Conservation (phyloP, 2,797 vertebrate genomes). For the Cyprinodon diabolis region DNA sequence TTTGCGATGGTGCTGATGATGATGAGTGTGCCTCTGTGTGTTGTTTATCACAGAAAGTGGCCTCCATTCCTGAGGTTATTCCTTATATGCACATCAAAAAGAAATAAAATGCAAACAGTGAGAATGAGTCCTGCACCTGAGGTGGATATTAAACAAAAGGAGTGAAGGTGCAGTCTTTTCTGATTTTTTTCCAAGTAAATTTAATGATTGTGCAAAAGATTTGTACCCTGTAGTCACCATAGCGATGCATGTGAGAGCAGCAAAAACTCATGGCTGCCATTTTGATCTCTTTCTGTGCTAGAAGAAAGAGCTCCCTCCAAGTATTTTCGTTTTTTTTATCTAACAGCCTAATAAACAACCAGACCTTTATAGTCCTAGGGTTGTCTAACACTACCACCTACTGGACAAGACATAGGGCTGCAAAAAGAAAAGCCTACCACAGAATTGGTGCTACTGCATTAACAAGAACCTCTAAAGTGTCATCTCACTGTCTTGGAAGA, state of each 20-base stretch:
- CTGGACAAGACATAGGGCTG: slow-evolving; percentile 28
- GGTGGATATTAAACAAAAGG: not conserved
- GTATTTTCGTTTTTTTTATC: slow-evolving; percentile 34
- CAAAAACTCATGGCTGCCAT: slow-evolving; percentile 63
- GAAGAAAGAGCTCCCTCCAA: slow-evolving; percentile 57
- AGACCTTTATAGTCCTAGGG: slow-evolving; percentile 12
- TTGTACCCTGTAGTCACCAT: not conserved
- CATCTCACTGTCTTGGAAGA: too few relatives aligned
- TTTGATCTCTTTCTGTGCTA: slow-evolving; percentile 63
- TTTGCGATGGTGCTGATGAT: slow-evolving; percentile 51
- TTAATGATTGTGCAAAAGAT: not conserved
- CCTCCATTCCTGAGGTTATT: not conserved
- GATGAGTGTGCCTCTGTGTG: slow-evolving; percentile 34
- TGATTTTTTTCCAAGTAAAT: not conserved
- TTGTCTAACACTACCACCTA: slow-evolving; percentile 43
- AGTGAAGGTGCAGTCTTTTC: not conserved
- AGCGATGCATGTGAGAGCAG: slow-evolving; percentile 2
- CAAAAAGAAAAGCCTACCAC: slow-evolving; percentile 2
- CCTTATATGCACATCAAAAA: not conserved
- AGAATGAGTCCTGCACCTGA: not conserved
- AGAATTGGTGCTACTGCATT: too few relatives aligned
- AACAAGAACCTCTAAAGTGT: not conserved
- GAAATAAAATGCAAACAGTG: slow-evolving; percentile 2
- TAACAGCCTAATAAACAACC: slow-evolving; percentile 39
- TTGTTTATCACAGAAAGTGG: slow-evolving; percentile 29